These are phyloP conservation scores for Pteronotus mesoamericanus DNA, from an alignment of 2,797 vertebrate species.

Conservation along the genomic window DNA sequence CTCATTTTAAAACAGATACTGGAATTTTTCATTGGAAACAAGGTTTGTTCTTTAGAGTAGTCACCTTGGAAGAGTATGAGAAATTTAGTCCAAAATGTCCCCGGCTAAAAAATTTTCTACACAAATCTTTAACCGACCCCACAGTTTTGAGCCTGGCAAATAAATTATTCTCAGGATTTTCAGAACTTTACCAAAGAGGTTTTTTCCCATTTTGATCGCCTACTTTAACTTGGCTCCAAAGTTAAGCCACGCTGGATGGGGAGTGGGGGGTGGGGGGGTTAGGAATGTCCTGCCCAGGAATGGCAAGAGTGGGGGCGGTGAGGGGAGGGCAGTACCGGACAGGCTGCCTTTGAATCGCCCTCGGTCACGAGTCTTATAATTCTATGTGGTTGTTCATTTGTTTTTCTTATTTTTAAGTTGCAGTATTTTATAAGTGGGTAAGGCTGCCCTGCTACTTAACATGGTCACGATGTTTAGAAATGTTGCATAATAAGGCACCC, in stretches of 20 bases:
- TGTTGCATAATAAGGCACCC: not conserved
- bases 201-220: not conserved
- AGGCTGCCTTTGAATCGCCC: not conserved
- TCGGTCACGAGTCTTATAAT: not conserved
- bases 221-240: not conserved
- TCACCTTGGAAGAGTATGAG: slow-evolving; percentile 1
- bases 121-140: not conserved
- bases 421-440: not conserved
- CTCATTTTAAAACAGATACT: not conserved
- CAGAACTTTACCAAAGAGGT: slow-evolving; percentile 3
- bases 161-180: not conserved
- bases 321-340: too few species aligned
- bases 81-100: slow-evolving; percentile 29
- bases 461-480: not conserved
- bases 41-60: not conserved
- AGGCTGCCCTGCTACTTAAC: not conserved
- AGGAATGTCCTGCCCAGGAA: not conserved
- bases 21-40: not conserved
- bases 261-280: not conserved
- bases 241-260: not conserved
- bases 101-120: slow-evolving; percentile 3
- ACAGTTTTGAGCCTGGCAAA: not conserved
- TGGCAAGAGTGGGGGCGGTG: accelerated
- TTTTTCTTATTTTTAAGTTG: not conserved
- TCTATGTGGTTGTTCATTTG: too few species aligned